phyloP scores from a whole-genome alignment of 2,113 vertebrate species.

The Salvelinus namaycush region DNA sequence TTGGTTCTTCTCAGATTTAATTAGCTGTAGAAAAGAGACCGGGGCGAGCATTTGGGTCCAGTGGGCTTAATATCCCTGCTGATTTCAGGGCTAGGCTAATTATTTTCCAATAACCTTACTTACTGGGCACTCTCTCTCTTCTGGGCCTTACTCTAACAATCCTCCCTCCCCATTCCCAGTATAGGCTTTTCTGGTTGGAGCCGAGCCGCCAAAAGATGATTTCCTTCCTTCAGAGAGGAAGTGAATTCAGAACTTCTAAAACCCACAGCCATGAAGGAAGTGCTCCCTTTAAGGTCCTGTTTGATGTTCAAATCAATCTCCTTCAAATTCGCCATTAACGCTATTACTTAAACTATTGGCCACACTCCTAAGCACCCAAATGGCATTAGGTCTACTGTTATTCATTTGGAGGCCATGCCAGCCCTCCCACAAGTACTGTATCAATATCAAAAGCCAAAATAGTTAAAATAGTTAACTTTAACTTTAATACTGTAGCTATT shows the following conservation, averaged over 20 bases:
- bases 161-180: constrained; percentile 53
- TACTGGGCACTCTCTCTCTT: constrained; percentile 67
- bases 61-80: constrained; percentile 71
- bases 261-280: constrained; percentile 48
- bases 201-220: constrained; percentile 61
- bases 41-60: constrained; percentile 65
- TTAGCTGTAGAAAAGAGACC: constrained; percentile 76
- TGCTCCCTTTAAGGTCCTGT: constrained; percentile 56
- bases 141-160: constrained; percentile 71
- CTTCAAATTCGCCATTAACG: constrained; percentile 79
- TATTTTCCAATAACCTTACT: constrained; percentile 77
- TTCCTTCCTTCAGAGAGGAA: constrained; percentile 64
- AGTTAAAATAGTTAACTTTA: constrained; percentile 76
- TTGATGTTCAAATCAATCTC: constrained; percentile 81
- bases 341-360: constrained; percentile 80
- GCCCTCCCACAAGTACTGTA: constrained; percentile 57
- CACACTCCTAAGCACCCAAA: constrained; percentile 74
- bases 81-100: constrained; percentile 73
- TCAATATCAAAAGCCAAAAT: constrained; percentile 64
- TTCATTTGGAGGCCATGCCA: constrained; percentile 67
- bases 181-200: constrained; percentile 67
- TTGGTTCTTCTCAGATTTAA: constrained; percentile 71
- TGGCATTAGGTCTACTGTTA: constrained; percentile 75
- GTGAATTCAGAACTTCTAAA: constrained; percentile 62
- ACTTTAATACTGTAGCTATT: constrained; percentile 74